phyloP scores from a whole-genome alignment of 2,113 vertebrate species.

The Proterorhinus semilunaris region DNA sequence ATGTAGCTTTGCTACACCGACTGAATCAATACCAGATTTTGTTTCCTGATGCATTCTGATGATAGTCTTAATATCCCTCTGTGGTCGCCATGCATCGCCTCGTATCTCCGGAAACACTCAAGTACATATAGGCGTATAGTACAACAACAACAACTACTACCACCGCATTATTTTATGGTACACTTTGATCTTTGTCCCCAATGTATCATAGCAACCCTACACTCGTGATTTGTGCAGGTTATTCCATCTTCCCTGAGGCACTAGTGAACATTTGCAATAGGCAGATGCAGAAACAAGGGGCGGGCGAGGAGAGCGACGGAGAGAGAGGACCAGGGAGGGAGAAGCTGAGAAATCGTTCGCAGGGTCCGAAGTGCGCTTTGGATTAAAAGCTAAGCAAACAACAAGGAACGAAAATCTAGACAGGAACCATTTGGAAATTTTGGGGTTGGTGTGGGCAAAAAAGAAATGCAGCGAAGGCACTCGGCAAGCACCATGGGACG shows the following conservation, averaged over 20 bases:
- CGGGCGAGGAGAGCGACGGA: slow-evolving; percentile 48
- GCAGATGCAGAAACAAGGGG: slow-evolving; percentile 52
- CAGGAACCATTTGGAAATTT: background rate
- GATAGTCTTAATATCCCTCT: slow-evolving; percentile 30
- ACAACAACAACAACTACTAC: slow-evolving; percentile 43
- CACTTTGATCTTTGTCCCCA: slow-evolving; percentile 67
- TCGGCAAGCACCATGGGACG: slow-evolving; percentile 56
- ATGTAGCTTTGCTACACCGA: slow-evolving; percentile 6
- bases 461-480: slow-evolving; percentile 68
- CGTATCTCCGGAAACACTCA: slow-evolving; percentile 54
- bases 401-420: slow-evolving; percentile 29
- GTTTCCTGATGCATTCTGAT: slow-evolving; percentile 40
- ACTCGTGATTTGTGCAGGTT: slow-evolving; percentile 31
- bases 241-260: slow-evolving; percentile 30
- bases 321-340: slow-evolving; percentile 26
- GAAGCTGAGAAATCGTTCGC: slow-evolving; percentile 20
- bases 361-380: slow-evolving; percentile 41
- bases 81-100: slow-evolving; percentile 62
- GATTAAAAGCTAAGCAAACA: slow-evolving; percentile 16
- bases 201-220: slow-evolving; percentile 63
- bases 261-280: slow-evolving; percentile 47
- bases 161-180: slow-evolving; percentile 63
- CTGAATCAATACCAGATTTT: slow-evolving; percentile 38
- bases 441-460: slow-evolving; percentile 18
- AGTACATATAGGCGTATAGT: slow-evolving; percentile 43